Evolutionary conservation across 2,797 vertebrate species (phyloP).

Genomic region (Synaphobranchus kaupii): DNA sequence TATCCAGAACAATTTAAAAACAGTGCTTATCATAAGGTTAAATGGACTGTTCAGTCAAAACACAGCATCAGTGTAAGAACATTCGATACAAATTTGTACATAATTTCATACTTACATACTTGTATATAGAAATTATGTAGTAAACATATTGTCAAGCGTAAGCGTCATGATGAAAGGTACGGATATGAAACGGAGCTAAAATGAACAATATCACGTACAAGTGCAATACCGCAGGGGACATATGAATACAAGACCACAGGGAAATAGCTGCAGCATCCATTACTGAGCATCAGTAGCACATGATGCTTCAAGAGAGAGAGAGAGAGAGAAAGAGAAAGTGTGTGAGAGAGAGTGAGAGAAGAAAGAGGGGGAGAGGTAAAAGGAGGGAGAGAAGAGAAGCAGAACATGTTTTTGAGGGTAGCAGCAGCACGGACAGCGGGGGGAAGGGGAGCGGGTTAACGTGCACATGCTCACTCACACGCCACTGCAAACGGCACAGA

Average conservation of each 20-base stretch:
- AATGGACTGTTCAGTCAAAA: no score
- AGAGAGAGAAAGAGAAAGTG: background rate
- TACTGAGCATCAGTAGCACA: no score
- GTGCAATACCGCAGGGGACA: no score
- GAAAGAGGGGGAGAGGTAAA: background rate
- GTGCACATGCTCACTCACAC: slow-evolving; percentile 11
- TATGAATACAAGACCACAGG: no score
- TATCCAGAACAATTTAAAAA: no score
- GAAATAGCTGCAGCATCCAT: no score
- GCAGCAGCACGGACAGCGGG: background rate
- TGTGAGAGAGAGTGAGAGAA: background rate
- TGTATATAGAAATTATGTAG: background rate
- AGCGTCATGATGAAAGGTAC: background rate
- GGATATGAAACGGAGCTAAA: no score
- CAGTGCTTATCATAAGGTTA: no score
- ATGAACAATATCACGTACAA: no score
- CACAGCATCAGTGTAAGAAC: background rate
- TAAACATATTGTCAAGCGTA: background rate
- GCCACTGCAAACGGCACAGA: background rate
- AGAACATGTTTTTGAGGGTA: background rate
- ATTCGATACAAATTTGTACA: background rate
- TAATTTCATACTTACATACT: background rate
- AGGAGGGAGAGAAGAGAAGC: background rate
- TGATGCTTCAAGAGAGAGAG: background rate
- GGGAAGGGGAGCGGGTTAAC: background rate